A percentile compares a stretch with the other conserved stretches of the same genome.
These are phyloP conservation scores for Helleia helle DNA, from an alignment of 2,888 invertebrate species.

Conservation along the genomic window DNA sequence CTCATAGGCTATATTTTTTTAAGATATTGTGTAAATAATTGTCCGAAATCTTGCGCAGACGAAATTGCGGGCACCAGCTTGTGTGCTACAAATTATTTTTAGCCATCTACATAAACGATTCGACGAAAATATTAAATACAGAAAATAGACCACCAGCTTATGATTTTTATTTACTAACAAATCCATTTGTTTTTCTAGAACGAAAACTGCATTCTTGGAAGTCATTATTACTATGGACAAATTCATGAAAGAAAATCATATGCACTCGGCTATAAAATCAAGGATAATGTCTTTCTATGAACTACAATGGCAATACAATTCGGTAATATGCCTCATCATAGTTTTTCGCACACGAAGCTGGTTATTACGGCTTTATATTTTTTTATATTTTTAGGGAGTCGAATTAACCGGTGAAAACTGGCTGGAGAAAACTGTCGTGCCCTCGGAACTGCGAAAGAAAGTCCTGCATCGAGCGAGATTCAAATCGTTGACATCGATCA, in stretches of 20 bases:
- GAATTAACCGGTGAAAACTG: conserved; percentile 61
- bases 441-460: conserved; percentile 56
- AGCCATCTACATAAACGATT: too few species aligned
- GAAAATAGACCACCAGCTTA: too few species aligned
- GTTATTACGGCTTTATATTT: too few species aligned
- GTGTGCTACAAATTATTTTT: too few species aligned
- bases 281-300: conserved; percentile 67
- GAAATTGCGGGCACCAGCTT: too few species aligned
- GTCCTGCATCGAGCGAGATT: conserved; percentile 64
- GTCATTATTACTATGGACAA: conserved; percentile 60
- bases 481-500: conserved; percentile 56
- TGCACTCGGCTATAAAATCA: conserved; percentile 54
- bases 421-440: conserved; percentile 56
- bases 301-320: conserved; percentile 69
- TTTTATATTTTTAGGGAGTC: conserved; percentile 53
- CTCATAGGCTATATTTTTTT: too few species aligned
- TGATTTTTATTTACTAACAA: too few species aligned
- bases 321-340: too few species aligned
- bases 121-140: too few species aligned
- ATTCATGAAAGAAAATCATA: conserved; percentile 65
- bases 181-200: conserved; percentile 37
- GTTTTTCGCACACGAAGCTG: too few species aligned
- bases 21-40: too few species aligned
- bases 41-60: too few species aligned
- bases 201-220: conserved; percentile 64